Conservation (phyloP, 1,140 invertebrate genomes). For the Steinernema khuongi region DNA sequence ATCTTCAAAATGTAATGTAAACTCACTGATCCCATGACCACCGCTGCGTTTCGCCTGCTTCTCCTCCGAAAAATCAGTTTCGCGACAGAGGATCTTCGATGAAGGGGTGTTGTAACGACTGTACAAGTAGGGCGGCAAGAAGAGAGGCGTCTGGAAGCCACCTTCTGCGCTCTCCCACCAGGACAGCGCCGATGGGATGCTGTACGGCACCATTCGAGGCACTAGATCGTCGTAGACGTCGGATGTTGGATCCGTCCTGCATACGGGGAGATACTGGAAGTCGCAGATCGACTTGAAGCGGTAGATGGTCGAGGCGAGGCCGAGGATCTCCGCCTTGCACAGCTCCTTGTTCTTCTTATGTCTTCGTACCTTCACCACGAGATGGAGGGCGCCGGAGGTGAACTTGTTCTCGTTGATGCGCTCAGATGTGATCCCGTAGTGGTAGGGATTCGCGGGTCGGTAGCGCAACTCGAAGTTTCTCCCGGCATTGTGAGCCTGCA, state of each 20-base stretch:
- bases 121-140: conserved; percentile 51
- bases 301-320: conserved; percentile 46
- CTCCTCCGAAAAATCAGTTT: conserved; percentile 40
- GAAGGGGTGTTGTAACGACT: conserved; percentile 49
- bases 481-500: conserved; percentile 41
- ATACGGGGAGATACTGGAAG: conserved; percentile 52
- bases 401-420: conserved; percentile 28
- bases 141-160: conserved; percentile 31
- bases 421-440: conserved; percentile 43
- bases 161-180: conserved; percentile 39
- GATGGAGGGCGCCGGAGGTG: conserved; percentile 44
- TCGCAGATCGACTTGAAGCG: conserved; percentile 51
- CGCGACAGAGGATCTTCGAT: conserved; percentile 41
- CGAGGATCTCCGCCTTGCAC: conserved; percentile 36
- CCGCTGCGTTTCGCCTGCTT: conserved; percentile 24
- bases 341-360: conserved; percentile 33
- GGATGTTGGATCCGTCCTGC: not conserved
- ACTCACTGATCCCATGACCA: conserved; percentile 47
- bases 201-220: conserved; percentile 42
- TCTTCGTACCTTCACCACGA: conserved; percentile 45
- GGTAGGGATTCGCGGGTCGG: conserved; percentile 47
- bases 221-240: conserved; percentile 41
- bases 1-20: too few relatives aligned
- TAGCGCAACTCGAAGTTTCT: conserved; percentile 45
- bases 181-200: conserved; percentile 37